Evolutionary conservation across 1,140 invertebrate genomes (phyloP), one percentile per base, ranked within the genome.

Genomic region (Drosophila guanche): DNA sequence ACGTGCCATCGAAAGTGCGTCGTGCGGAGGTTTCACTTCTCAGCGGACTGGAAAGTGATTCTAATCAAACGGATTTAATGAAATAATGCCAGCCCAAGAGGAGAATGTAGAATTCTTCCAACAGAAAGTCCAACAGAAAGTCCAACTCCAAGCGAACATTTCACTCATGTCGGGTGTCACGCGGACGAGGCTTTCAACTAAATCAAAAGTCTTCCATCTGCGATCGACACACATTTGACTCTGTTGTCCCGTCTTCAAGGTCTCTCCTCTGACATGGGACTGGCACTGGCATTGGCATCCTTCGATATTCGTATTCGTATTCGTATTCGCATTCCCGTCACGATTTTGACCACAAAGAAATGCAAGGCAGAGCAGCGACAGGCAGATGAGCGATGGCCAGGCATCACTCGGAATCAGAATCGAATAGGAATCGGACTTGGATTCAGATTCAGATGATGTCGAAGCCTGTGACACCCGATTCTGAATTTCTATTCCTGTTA

Each of bases 1-100:
- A 85, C 80, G 80, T 85, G 73, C 80, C 81, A 85, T 86, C 80
- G 68, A 85, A 79, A 85, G 77, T 86, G 80, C 80, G 76, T 79
- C 46, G 56, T 61, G 56, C 50, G 46, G 56, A 16, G 54, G 84
- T 80, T 86, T 86, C 68, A 80, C 80, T 86, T 68, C 50, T 56
- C 67, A 52, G 66, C 60, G 27, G 66, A 54, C 80, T 83, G 42
- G 80, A 85, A 85, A 85, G 80, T 85, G 80, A 85, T 85, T 86
- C 81, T 74, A 70, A 86, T 85, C 81, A 77, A 55, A 77, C 57
- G 67, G 76, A 80, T 69, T 86, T 74, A 86, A 76, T 86, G 60
- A 76, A 85, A 86, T 80, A 85, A 85, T 80, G 54, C n/a, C 60
- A 47, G 43, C 61, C 50, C 50, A 78, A 66, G 33, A 69, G 67